These are phyloP conservation scores for Corydoras maculifer DNA, from an alignment of 2,113 vertebrate genomes.

Conservation along the genomic window DNA sequence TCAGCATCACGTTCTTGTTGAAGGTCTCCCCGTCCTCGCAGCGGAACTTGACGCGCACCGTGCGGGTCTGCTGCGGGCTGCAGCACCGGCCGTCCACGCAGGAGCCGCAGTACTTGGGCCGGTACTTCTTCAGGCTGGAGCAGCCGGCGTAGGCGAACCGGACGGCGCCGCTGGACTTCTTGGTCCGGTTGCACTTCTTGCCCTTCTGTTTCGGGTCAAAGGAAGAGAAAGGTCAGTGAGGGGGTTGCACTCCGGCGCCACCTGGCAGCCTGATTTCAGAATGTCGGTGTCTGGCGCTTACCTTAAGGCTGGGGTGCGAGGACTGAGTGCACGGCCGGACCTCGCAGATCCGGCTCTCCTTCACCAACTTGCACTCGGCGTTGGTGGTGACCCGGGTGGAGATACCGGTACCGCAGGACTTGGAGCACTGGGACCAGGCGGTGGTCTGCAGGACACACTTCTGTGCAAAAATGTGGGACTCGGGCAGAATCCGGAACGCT, in stretches of 20 bases:
- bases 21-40: slow-evolving; percentile 93
- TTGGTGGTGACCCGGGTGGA: slow-evolving; percentile 96
- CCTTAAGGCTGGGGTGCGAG: slow-evolving; percentile 81
- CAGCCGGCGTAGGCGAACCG: slow-evolving; percentile 88
- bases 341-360: slow-evolving; percentile 92
- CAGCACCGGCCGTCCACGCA: slow-evolving; percentile 94
- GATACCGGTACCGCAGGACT: slow-evolving; percentile 91
- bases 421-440: slow-evolving; percentile 94
- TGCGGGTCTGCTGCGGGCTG: slow-evolving; percentile 86
- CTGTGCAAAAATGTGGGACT: slow-evolving; percentile 74
- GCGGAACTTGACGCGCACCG: slow-evolving; percentile 88
- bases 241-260: neutral
- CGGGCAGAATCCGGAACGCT: slow-evolving; percentile 64
- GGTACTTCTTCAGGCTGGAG: slow-evolving; percentile 88
- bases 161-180: slow-evolving; percentile 74
- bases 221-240: slow-evolving; percentile 1
- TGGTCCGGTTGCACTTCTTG: slow-evolving; percentile 93
- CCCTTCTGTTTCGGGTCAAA: slow-evolving; percentile 75
- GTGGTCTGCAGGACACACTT: slow-evolving; percentile 96
- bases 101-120: slow-evolving; percentile 89
- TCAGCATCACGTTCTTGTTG: slow-evolving; percentile 96
- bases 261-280: neutral
- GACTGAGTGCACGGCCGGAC: slow-evolving; percentile 88
- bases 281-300: slow-evolving; percentile 54
- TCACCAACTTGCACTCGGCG: slow-evolving; percentile 83